Base-by-base conservation (phyloP, 2,888 invertebrate genomes). In the Tetranychus piercei region DNA sequence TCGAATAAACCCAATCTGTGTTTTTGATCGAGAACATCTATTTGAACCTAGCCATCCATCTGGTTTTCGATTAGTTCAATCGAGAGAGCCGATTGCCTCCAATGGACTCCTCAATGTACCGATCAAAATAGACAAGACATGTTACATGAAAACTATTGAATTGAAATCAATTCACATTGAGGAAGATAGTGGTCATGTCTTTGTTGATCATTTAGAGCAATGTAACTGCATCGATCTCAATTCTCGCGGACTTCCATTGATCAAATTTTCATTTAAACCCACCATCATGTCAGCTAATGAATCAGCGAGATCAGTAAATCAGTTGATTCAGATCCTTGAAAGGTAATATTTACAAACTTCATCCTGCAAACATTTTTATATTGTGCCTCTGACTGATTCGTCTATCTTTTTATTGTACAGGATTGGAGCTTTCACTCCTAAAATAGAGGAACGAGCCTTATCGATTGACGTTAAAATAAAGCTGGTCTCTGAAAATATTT, bases 61-160 rank as follows among this genome's bases (percentile, higher is more conserved):
- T 75, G 96, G 96, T 1, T 97, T 94, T 84, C 97, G 99, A 86
- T 97, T 99, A 78, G 99, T 99, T 0, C 99, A 99, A 82, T 94
- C 95, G 81, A 86, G 91, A 78, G 85, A 87, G 44, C 94, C 99
- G 1, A 82, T 99, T 78, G 97, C 96, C 45, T 86, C 85, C 76
- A 84, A 89, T 83, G 96, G 96, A 1, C 80, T 85, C 77, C 84
- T 96, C 67, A 84, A 87, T 15, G 55, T 55, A 55, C 55, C 55
- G 15, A 55, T 55, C 55, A 9, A 15, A 15, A 7, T 15, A 6
- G 15, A 55, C 15, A 15, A 55, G 9, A 15, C 55, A 15, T 9
- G 55, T 55, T 15, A 55, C 55, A 15, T 55, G 6, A 55, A 55
- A 55, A 55, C 55, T 55, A 55, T 55, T 55, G 55, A 55, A 55